phyloP scores from a whole-genome alignment of 2,113 vertebrate genomes.

The Cyprinodon tularosa region DNA sequence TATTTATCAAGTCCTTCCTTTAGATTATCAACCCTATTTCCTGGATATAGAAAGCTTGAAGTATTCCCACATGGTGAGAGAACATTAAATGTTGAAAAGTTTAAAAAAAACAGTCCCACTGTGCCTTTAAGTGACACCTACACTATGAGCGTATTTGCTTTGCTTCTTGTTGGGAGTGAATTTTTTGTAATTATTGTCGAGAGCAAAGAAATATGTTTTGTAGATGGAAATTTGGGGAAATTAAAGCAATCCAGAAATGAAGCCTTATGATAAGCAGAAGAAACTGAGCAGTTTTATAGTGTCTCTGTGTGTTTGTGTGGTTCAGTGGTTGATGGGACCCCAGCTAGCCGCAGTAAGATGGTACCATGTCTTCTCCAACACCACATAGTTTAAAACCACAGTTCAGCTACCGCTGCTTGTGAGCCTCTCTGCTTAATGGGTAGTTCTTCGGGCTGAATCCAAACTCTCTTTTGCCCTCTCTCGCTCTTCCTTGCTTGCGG shows the following conservation, averaged over 20 bases:
- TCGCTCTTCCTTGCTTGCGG: constrained; percentile 31
- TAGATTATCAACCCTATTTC: too few species aligned
- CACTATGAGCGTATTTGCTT: too few species aligned
- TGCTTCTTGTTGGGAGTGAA: too few species aligned
- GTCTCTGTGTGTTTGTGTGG: constrained; percentile 9
- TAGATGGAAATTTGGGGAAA: not conserved
- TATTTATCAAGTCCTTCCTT: too few species aligned
- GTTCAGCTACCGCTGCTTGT: constrained; percentile 4
- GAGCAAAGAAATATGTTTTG: not conserved
- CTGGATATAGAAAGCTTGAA: too few species aligned
- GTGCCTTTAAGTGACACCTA: too few species aligned
- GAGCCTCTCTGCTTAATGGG: constrained; percentile 13
- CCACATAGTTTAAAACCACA: constrained; percentile 34
- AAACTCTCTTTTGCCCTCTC: constrained; percentile 16
- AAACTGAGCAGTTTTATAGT: not conserved
- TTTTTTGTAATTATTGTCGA: too few species aligned
- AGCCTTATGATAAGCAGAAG: constrained; percentile 4
- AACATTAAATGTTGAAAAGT: too few species aligned
- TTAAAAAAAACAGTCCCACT: too few species aligned
- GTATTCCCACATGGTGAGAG: too few species aligned
- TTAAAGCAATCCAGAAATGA: not conserved
- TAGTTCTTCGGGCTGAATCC: constrained; percentile 12
- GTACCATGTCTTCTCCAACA: constrained; percentile 5
- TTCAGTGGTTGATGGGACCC: constrained; percentile 4
- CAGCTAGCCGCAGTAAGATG: constrained; percentile 14